A percentile compares a stretch with the other conserved stretches of the same genome.
These are phyloP conservation scores for Mesocentrotus franciscanus DNA, from an alignment of 53 echinoderm and acorn worm species.

Conservation along the genomic window DNA sequence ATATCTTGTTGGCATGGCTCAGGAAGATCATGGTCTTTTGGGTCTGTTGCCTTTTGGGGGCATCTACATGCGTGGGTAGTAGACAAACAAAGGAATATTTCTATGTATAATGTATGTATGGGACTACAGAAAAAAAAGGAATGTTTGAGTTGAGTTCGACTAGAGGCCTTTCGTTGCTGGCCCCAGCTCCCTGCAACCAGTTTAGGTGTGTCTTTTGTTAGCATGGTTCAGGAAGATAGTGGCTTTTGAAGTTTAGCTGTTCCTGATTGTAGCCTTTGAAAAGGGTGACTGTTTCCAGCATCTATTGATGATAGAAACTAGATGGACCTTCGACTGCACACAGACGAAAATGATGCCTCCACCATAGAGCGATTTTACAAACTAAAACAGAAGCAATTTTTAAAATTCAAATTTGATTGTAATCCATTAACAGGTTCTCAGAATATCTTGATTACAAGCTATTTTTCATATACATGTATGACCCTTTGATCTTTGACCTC, in stretches of 20 bases:
- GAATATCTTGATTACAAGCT: too few relatives aligned
- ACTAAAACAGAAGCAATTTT: too few relatives aligned
- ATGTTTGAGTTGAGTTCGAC: constrained; percentile 66
- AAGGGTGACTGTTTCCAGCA: background rate
- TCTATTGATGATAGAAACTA: too few relatives aligned
- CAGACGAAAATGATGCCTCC: too few relatives aligned
- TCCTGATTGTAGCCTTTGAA: too few relatives aligned
- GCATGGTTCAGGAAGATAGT: constrained; percentile 77
- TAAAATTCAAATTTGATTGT: too few relatives aligned
- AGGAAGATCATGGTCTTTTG: constrained; percentile 85
- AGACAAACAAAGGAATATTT: background rate
- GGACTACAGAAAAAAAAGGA: background rate
- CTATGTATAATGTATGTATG: background rate
- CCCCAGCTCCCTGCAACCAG: constrained; percentile 71
- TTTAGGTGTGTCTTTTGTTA: constrained; percentile 82
- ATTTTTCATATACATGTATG: too few relatives aligned
- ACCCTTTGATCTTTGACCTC: too few relatives aligned
- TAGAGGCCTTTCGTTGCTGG: constrained; percentile 71
- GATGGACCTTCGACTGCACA: too few relatives aligned
- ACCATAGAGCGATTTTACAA: too few relatives aligned
- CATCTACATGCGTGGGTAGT: constrained; percentile 52
- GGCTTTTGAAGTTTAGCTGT: constrained; percentile 78
- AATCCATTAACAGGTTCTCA: too few relatives aligned
- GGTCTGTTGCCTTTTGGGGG: constrained; percentile 81
- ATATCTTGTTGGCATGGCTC: constrained; percentile 78